phyloP scores from a whole-genome alignment of 2,888 invertebrate species.

The Tupiocoris notatus region DNA sequence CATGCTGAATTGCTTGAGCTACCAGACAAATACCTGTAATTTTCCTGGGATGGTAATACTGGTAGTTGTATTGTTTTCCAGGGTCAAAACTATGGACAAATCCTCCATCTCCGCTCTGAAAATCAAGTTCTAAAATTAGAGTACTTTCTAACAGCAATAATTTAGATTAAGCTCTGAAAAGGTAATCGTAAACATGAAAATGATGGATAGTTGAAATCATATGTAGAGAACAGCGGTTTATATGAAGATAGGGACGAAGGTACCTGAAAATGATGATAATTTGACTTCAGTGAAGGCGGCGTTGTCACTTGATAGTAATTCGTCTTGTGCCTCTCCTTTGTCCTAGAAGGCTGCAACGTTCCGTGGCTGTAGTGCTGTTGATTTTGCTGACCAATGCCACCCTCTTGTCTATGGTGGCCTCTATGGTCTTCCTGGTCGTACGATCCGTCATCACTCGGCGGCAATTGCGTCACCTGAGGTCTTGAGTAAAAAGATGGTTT shows the following conservation, averaged over 20 bases:
- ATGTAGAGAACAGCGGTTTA: no score
- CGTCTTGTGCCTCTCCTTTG: slow-evolving; percentile 8
- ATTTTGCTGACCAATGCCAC: neutral
- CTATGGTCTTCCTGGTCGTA: slow-evolving; percentile 6
- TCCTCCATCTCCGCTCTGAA: slow-evolving; percentile 40
- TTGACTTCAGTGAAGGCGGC: slow-evolving; percentile 33
- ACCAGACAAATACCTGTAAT: neutral
- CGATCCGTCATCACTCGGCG: slow-evolving; percentile 30
- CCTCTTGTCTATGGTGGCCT: neutral
- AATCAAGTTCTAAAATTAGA: neutral
- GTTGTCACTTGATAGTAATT: slow-evolving; percentile 32
- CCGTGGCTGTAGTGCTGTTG: slow-evolving; percentile 49
- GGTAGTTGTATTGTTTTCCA: slow-evolving; percentile 45
- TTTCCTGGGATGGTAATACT: slow-evolving; percentile 45
- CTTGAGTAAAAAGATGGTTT: slow-evolving; percentile 31
- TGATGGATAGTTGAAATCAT: no score
- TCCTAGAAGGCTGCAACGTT: neutral
- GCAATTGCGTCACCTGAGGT: slow-evolving; percentile 41
- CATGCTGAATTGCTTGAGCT: neutral
- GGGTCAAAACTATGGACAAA: slow-evolving; percentile 46
- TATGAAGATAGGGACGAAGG: no score
- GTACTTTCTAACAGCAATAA: no score
- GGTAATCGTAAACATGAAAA: no score
- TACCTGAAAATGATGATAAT: slow-evolving; percentile 46
- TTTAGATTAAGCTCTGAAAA: no score